phyloP scores from a whole-genome alignment of 1,140 invertebrate genomes.

The Bursaphelenchus mucronatus region DNA sequence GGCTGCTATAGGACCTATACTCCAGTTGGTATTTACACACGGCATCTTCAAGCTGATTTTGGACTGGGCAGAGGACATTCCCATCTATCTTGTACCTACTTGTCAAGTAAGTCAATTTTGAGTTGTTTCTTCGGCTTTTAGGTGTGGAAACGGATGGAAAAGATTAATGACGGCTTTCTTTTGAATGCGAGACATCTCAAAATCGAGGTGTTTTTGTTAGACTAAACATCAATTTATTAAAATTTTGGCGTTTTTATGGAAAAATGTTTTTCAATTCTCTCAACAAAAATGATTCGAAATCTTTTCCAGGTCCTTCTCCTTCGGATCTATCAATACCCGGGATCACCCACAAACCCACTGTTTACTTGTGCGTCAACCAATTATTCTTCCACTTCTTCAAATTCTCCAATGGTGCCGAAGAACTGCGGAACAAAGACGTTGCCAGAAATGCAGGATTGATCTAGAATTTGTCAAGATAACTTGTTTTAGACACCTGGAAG shows the following conservation, averaged over 20 bases:
- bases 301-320: slow-evolving; percentile 38
- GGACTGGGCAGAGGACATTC: slow-evolving; percentile 65
- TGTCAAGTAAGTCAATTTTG: slow-evolving; percentile 60
- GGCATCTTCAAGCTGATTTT: slow-evolving; percentile 65
- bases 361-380: slow-evolving; percentile 80
- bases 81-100: slow-evolving; percentile 76
- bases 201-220: slow-evolving; percentile 10
- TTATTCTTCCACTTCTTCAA: slow-evolving; percentile 77
- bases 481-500: no score
- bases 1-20: slow-evolving; percentile 62
- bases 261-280: background rate
- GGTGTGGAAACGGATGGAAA: no score
- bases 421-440: slow-evolving; percentile 17
- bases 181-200: no score
- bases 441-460: slow-evolving; percentile 70
- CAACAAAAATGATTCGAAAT: background rate
- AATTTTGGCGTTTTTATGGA: background rate
- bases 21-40: slow-evolving; percentile 62
- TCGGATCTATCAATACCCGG: slow-evolving; percentile 64
- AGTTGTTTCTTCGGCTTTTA: slow-evolving; percentile 5
- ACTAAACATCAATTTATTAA: background rate
- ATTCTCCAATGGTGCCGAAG: slow-evolving; percentile 72
- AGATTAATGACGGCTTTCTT: no score
- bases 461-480: slow-evolving; percentile 78
- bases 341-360: slow-evolving; percentile 72